These are phyloP conservation scores for Psittacula echo DNA, from an alignment of 2,797 vertebrate species.

Conservation along the genomic window DNA sequence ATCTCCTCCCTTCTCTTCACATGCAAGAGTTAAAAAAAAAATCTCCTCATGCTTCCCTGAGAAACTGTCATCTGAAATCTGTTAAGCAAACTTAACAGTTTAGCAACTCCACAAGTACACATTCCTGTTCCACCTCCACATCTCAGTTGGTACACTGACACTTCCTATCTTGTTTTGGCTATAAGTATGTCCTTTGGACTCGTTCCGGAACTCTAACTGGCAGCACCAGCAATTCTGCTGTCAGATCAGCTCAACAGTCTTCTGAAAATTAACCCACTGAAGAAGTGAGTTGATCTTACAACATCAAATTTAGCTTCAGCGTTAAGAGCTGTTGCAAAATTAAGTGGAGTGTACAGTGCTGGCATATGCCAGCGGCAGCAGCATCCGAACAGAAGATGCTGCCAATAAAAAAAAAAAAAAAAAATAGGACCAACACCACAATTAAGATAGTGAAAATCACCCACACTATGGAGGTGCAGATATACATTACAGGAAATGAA, in stretches of 20 bases:
- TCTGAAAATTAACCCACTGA: background rate
- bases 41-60: background rate
- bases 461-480: background rate
- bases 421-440: background rate
- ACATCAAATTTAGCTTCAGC: background rate
- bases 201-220: background rate
- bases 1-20: background rate
- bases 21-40: background rate
- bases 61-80: background rate
- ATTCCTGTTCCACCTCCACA: background rate
- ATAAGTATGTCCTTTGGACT: background rate
- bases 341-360: background rate
- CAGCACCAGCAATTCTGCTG: background rate
- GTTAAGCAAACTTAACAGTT: background rate
- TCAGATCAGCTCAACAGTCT: background rate
- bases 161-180: background rate
- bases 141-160: background rate
- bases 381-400: background rate
- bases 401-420: background rate
- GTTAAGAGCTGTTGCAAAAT: background rate
- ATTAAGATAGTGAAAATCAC: background rate
- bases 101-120: background rate
- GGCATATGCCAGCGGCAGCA: background rate
- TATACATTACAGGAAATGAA: background rate
- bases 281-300: background rate